A percentile compares a stretch with the other conserved stretches of the same genome.
Evolutionary conservation across 2,113 vertebrate genomes (phyloP).

Genomic region (Pogonocichla stellata): DNA sequence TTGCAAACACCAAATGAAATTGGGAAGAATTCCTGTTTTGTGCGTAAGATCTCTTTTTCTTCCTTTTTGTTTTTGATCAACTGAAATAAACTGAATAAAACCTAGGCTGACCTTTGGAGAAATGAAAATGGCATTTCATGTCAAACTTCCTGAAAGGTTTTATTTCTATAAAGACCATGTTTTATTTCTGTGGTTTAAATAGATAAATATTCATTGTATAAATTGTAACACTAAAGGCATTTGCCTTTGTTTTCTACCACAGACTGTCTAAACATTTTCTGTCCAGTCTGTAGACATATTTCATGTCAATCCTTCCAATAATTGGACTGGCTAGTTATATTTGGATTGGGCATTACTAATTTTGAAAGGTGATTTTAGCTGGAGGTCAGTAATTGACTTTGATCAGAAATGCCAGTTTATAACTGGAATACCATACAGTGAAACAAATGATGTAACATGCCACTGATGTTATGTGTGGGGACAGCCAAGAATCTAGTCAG

Average conservation of each 20-base stretch:
- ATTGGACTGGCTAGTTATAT: neutral
- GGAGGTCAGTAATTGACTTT: neutral
- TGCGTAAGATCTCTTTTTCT: neutral
- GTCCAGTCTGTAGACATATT: neutral
- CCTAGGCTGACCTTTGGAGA: neutral
- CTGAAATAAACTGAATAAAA: neutral
- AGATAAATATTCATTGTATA: neutral
- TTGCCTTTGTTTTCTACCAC: neutral
- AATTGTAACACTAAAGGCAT: neutral
- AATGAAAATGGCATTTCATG: neutral
- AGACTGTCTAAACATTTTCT: neutral
- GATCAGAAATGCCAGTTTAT: neutral
- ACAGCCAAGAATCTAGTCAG: neutral
- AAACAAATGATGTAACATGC: neutral
- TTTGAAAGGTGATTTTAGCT: neutral
- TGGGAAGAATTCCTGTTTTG: neutral
- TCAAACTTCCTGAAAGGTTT: neutral
- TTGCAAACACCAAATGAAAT: neutral
- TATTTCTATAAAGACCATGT: neutral
- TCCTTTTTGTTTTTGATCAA: neutral
- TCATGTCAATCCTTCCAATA: neutral
- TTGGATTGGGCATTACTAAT: neutral
- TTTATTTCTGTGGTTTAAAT: neutral
- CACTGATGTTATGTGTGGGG: neutral
- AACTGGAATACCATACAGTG: neutral